Conservation (phyloP, 1,140 invertebrate species). For the Bemisia tabaci region DNA sequence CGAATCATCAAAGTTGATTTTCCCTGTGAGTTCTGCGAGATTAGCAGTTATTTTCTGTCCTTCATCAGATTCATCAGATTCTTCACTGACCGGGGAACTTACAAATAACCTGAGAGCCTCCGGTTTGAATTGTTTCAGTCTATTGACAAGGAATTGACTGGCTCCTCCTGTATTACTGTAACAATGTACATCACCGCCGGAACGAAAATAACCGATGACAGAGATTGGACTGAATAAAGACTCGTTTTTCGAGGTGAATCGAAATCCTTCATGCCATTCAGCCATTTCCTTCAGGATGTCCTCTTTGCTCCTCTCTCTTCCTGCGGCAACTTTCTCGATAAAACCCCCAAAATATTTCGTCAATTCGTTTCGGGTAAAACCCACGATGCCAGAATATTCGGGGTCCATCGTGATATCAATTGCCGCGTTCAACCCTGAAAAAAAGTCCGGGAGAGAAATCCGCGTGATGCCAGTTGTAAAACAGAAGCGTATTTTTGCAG, state of each 20-base stretch:
- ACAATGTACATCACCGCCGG: not conserved
- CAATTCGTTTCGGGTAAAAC: not conserved
- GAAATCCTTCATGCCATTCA: not conserved
- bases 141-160: not conserved
- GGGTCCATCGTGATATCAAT: not conserved
- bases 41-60: not conserved
- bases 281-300: not conserved
- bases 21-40: not conserved
- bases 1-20: not conserved
- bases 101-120: not conserved
- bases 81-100: not conserved
- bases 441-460: not conserved
- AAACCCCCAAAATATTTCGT: not conserved
- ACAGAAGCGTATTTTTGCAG: not conserved
- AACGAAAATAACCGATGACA: not conserved
- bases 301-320: not conserved
- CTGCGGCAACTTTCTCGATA: not conserved
- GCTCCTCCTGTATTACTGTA: not conserved
- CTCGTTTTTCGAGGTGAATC: not conserved
- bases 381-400: not conserved
- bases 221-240: not conserved
- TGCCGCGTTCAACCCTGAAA: not conserved
- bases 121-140: not conserved
- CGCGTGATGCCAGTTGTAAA: not conserved
- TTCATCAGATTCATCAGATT: not conserved